Conservation (phyloP, 2,113 vertebrate species). For the Anarhynchus alexandrinus region DNA sequence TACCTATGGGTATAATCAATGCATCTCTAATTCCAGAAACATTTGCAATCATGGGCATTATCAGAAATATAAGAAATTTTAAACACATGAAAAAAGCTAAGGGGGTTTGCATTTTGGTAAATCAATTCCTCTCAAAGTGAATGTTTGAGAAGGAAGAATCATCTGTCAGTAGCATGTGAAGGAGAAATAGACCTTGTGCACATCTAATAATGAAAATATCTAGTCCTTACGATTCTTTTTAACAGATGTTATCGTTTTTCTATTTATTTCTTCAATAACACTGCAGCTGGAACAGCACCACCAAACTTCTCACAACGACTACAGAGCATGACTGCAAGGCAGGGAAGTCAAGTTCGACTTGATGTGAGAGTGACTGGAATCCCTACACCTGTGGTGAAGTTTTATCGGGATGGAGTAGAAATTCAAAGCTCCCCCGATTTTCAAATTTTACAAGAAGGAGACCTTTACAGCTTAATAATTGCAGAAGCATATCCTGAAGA, state of each 20-base stretch:
- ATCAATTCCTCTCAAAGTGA: background rate
- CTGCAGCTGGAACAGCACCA: slow-evolving; percentile 88
- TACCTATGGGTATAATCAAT: background rate
- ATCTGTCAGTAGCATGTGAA: background rate
- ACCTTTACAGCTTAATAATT: slow-evolving; percentile 94
- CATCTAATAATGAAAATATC: background rate
- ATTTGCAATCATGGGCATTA: background rate
- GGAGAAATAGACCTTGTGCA: background rate
- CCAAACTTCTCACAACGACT: slow-evolving; percentile 94
- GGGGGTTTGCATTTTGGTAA: background rate
- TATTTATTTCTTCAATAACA: background rate
- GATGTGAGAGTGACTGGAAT: slow-evolving; percentile 93
- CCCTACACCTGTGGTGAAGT: slow-evolving; percentile 96
- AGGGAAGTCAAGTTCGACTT: slow-evolving; percentile 94
- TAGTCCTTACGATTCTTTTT: background rate
- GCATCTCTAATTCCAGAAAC: background rate
- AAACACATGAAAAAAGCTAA: background rate
- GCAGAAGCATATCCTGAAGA: slow-evolving; percentile 94
- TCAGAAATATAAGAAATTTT: background rate
- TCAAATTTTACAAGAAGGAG: slow-evolving; percentile 91
- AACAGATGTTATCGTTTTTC: background rate
- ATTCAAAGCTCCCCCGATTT: slow-evolving; percentile 98
- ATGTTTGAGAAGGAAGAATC: background rate
- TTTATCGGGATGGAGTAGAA: slow-evolving; percentile 97
- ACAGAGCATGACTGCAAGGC: slow-evolving; percentile 90